Evolutionary conservation across 2,113 vertebrate genomes (phyloP).

Genomic region (Rhagologus leucostigma): DNA sequence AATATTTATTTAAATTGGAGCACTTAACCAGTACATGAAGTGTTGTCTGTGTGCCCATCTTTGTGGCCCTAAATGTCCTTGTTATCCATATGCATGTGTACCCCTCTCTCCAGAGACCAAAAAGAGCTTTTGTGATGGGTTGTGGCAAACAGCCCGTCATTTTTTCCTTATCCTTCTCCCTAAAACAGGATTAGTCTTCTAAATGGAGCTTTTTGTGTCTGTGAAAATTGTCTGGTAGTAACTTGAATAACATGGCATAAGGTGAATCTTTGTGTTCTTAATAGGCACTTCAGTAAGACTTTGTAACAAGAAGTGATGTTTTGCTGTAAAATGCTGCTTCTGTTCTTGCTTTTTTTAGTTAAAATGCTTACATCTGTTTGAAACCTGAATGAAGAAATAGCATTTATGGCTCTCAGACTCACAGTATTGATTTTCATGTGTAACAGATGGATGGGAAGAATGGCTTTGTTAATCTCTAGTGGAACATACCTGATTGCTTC

Average conservation of each 20-base stretch:
- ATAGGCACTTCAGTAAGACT: not conserved
- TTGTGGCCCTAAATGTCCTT: not conserved
- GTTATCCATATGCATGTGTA: not conserved
- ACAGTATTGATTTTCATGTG: not conserved
- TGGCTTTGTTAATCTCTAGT: not conserved
- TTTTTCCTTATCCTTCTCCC: not conserved
- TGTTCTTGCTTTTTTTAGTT: not conserved
- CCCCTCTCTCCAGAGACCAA: not conserved
- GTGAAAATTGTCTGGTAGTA: not conserved
- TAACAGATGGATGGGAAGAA: not conserved
- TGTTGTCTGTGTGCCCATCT: not conserved
- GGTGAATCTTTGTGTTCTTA: not conserved
- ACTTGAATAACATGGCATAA: not conserved
- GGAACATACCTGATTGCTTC: not conserved
- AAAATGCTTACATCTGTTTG: not conserved
- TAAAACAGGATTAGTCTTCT: not conserved
- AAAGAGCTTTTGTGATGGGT: not conserved
- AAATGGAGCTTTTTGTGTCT: not conserved
- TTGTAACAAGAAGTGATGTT: not conserved
- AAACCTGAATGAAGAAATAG: not conserved
- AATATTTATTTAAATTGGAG: not conserved
- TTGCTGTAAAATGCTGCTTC: not conserved
- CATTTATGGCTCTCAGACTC: not conserved
- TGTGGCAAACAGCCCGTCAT: not conserved
- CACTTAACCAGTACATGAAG: not conserved